These are phyloP conservation scores for Peromyscus californicus DNA, from an alignment of 2,113 vertebrate species.

Conservation along the genomic window DNA sequence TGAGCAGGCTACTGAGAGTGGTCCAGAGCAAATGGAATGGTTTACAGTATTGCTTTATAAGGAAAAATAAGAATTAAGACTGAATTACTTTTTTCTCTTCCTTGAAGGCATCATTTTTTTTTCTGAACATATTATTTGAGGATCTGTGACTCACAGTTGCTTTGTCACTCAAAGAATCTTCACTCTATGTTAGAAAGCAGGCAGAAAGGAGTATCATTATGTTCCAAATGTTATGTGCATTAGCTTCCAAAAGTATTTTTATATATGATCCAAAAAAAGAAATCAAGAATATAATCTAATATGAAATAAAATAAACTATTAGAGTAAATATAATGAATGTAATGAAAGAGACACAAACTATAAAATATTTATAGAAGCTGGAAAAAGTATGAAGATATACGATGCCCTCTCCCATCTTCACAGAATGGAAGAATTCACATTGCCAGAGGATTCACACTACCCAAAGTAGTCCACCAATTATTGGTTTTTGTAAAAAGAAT, in stretches of 20 bases:
- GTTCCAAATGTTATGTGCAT: not conserved
- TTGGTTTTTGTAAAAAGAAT: not conserved
- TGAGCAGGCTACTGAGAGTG: too few relatives aligned
- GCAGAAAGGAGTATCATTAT: not conserved
- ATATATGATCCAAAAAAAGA: not conserved
- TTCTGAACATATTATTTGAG: not conserved
- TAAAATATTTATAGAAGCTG: not conserved
- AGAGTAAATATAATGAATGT: not conserved
- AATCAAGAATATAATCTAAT: not conserved
- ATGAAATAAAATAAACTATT: not conserved
- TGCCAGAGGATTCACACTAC: not conserved
- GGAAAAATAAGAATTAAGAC: not conserved
- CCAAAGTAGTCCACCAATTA: not conserved
- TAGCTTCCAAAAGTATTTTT: not conserved
- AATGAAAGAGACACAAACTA: not conserved
- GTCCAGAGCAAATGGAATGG: not conserved
- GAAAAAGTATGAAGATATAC: not conserved
- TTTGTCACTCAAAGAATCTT: not conserved
- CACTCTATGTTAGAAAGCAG: not conserved
- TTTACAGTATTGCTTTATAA: not conserved
- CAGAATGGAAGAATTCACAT: not conserved
- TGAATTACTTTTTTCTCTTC: not conserved
- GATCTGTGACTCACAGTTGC: not conserved
- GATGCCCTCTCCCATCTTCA: not conserved
- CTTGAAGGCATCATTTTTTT: not conserved